Evolutionary conservation across 2,888 invertebrate genomes (phyloP), one percentile per base, ranked within the genome.

Genomic region (Aricia artaxerxes): DNA sequence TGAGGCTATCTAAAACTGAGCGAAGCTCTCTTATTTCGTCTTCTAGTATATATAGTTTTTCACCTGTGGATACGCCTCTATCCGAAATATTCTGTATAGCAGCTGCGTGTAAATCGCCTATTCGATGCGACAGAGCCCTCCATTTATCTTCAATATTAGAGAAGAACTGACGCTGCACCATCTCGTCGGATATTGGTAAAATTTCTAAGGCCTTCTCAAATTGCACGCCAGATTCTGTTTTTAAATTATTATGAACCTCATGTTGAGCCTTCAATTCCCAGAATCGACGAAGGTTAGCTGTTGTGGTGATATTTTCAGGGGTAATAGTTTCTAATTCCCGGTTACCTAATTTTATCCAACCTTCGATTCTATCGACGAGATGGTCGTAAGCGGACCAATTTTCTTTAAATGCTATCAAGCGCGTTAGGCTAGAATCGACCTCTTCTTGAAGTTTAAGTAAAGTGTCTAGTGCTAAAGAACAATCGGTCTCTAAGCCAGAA

Each of bases 221-320:
- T 81, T 96, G 96, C 73, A 95, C 94, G 31, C 96, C 96, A 0
- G 97, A 96, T 83, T 97, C 97, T 80, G 96, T 96, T 78, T 96
- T 96, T 77, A 97, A 95, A 82, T 96, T 96, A 83, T 97, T 97
- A 88, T 98, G 96, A 40, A 98, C 96, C 93, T 98, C 98, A 85
- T 97, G 97, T 85, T 98, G 97, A 0, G 98, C 98, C 89, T 97
- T 98, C 75, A 98, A 90, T 91, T 98, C 98, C 98, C 98, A 98
- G 92, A 98, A 98, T 84, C 97, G 96, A 83, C 97, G 95, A 90
- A 97, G 96, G 85, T 97, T 97, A 78, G 96, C 96, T 11, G 96
- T 95, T 0, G 96, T 95, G 78, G 95, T 95, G 24, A 95, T 95
- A 57, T 96, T 95, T 81, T 96, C 96, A 13, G 95, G 93, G 0